Base-by-base conservation (phyloP, 2,797 vertebrate genomes). In the Hypotaenidia okinawae region DNA sequence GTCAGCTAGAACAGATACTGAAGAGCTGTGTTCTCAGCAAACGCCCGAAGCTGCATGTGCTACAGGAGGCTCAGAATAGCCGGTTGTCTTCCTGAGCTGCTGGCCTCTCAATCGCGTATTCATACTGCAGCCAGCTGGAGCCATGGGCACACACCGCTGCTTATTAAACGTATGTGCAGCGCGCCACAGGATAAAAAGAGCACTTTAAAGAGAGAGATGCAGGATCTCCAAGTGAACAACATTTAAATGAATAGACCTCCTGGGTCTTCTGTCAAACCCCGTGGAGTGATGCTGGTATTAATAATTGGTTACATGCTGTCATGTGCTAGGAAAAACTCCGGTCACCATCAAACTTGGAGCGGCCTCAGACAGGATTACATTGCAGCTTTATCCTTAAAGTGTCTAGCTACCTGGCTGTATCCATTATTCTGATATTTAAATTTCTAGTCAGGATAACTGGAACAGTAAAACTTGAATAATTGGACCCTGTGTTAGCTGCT, bases 251-350 rank as follows among this genome's bases (percentile, higher is more conserved):
- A 84, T 64, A 83, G 92, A 93, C 83, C 74, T 83, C 59, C 84
- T 76, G 66, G 28, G 76, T 67, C 81, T 87, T 82, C 55, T 94
- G 85, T 96, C 92, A 70, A 78, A 91, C 84, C 85, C 88, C 28
- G 76, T 45, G 81, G 80, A 89, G 63, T 11, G 55, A 33, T 89
- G 87, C 90, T 95, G 72, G 77, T 95, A 33, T 84, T 95, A 93
- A 77, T 93, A 93, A 93, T 86, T 88, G 90, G 81, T 89, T 91
- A 67, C 88, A 61, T n/a, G 84, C 93, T 96, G 82, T 93, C 62
- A 41, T 41, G 11, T 23, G 43, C 70, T 76, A 7, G 37, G 62
- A 82, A 84, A 87, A 87, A 81, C 82, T 87, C 77, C 85, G 87
- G 64, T 90, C 92, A 24, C 69, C 45, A 19, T 83, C 76, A 92